These are phyloP conservation scores for Stegophylla sp. DNA, from an alignment of 2,888 invertebrate species.

Conservation along the genomic window DNA sequence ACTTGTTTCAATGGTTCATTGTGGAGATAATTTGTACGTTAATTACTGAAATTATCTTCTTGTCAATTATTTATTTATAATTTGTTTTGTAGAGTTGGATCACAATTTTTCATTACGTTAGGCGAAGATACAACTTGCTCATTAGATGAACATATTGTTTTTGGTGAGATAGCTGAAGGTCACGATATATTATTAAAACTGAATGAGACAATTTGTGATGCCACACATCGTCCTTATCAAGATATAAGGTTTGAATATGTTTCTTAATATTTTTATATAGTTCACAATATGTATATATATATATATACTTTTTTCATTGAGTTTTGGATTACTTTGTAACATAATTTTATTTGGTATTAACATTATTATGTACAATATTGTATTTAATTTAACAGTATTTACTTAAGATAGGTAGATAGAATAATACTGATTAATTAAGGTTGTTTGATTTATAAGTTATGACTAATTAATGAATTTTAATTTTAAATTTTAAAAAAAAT, in stretches of 20 bases:
- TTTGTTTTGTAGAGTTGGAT: conserved; percentile 71
- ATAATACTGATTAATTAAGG: no score
- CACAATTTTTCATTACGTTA: conserved; percentile 95
- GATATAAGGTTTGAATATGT: conserved; percentile 59
- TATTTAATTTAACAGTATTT: no score
- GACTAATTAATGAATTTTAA: no score
- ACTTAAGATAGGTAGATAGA: no score
- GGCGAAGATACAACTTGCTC: conserved; percentile 81
- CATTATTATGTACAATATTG: no score
- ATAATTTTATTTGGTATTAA: no score
- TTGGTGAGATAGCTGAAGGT: conserved; percentile 94
- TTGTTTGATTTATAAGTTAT: no score
- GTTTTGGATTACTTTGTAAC: no score
- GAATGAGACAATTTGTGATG: conserved; percentile 93
- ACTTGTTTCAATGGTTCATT: conserved; percentile 91
- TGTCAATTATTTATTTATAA: conserved; percentile 12
- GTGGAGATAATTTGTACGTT: conserved; percentile 80
- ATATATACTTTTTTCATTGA: no score
- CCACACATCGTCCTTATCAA: conserved; percentile 86
- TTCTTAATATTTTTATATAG: no score
- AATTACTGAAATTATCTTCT: neutral
- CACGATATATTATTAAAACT: conserved; percentile 84
- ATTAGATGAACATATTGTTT: conserved; percentile 92
- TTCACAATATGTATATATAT: no score
- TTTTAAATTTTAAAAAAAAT: no score